Evolutionary conservation across 2,113 vertebrate species (phyloP).

Genomic region (Hyperopisus bebe): DNA sequence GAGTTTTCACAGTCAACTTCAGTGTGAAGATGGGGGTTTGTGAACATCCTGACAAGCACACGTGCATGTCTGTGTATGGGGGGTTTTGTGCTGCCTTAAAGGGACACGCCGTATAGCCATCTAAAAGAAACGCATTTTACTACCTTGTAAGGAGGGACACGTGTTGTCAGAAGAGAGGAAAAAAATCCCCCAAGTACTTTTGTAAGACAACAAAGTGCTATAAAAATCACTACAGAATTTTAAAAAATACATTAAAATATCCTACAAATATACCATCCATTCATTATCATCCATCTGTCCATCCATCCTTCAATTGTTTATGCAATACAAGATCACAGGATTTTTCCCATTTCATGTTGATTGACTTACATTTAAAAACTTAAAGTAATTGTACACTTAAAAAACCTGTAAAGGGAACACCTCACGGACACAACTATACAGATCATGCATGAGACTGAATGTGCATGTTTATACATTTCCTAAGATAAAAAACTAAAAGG

Average conservation of each 20-base stretch:
- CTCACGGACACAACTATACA: neutral
- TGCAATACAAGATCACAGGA: neutral
- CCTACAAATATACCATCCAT: neutral
- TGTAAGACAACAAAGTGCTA: neutral
- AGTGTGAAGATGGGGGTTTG: neutral
- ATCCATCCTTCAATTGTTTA: neutral
- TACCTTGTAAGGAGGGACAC: neutral
- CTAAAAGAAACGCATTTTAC: neutral
- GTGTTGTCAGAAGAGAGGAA: neutral
- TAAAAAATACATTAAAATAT: neutral
- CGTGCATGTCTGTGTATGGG: neutral
- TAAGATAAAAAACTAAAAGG: neutral
- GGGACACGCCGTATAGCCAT: neutral
- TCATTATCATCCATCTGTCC: neutral
- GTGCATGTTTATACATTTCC: neutral
- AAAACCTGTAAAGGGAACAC: neutral
- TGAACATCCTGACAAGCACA: neutral
- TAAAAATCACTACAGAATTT: neutral
- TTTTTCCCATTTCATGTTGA: neutral
- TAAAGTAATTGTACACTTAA: neutral
- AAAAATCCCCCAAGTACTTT: neutral
- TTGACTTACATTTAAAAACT: neutral
- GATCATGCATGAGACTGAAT: neutral
- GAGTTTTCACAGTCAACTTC: neutral
- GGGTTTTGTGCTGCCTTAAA: neutral